Percentiles rank a stretch among this genome's conserved stretches.
These are phyloP conservation scores for Nebria salina DNA, from an alignment of 2,888 invertebrate species.

Conservation along the genomic window DNA sequence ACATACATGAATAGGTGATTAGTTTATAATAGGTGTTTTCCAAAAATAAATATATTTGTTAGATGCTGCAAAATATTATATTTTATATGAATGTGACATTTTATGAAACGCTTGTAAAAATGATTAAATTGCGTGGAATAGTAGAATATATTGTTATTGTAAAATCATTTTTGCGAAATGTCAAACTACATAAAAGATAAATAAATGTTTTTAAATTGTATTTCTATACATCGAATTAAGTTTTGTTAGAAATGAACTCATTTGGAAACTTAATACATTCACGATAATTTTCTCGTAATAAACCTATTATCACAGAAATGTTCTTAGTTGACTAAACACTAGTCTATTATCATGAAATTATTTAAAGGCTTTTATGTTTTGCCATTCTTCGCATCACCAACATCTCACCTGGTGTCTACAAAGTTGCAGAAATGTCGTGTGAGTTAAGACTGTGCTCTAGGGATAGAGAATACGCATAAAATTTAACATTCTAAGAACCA, in stretches of 20 bases:
- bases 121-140: background rate
- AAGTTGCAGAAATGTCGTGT: background rate
- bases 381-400: conserved; percentile 30
- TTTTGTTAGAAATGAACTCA: conserved; percentile 18
- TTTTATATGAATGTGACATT: too few species aligned
- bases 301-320: conserved; percentile 43
- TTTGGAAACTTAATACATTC: conserved; percentile 31
- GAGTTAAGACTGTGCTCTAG: conserved; percentile 10
- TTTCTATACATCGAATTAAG: background rate
- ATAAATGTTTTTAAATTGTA: conserved; percentile 9
- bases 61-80: too few species aligned
- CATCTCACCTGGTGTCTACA: conserved; percentile 31
- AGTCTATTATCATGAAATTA: conserved; percentile 36
- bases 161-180: background rate
- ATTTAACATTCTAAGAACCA: conserved; percentile 15
- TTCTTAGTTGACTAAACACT: conserved; percentile 41
- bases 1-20: too few species aligned
- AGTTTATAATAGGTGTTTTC: too few species aligned
- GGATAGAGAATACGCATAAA: background rate
- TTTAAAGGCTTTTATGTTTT: conserved; percentile 40
- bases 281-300: conserved; percentile 44
- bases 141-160: background rate
- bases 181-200: conserved; percentile 2
- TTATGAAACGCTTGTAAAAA: too few species aligned
- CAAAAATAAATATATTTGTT: too few species aligned